These are phyloP conservation scores for Orientallactaga sibirica DNA, from an alignment of 2,797 vertebrate species.

Conservation along the genomic window DNA sequence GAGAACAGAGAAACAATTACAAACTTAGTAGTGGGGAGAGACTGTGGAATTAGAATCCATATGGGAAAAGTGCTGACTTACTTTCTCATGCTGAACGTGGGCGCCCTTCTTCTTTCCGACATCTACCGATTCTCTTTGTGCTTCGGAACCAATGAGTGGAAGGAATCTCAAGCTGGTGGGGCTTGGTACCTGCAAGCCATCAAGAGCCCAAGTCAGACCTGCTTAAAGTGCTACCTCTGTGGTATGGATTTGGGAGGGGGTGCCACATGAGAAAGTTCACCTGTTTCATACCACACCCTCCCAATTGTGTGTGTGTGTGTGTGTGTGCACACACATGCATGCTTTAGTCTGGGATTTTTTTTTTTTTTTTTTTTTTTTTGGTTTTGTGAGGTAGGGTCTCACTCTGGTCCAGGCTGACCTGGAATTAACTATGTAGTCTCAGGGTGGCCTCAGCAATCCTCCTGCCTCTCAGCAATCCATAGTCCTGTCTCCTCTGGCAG, in stretches of 20 bases:
- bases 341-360: too few relatives aligned
- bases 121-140: conserved; percentile 45
- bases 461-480: too few relatives aligned
- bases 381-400: too few relatives aligned
- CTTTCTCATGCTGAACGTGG: conserved; percentile 72
- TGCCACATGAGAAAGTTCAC: neutral
- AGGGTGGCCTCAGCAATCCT: too few relatives aligned
- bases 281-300: neutral
- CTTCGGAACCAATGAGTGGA: conserved; percentile 64
- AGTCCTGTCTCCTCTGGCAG: too few relatives aligned
- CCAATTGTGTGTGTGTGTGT: neutral
- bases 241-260: neutral
- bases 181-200: conserved; percentile 79
- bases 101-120: conserved; percentile 73
- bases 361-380: too few relatives aligned
- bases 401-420: too few relatives aligned
- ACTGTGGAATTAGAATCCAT: neutral
- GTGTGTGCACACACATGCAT: too few relatives aligned
- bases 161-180: conserved; percentile 77
- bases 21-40: neutral
- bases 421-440: too few relatives aligned
- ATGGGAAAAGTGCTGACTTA: conserved; percentile 47
- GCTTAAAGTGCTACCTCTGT: neutral
- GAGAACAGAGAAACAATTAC: neutral
- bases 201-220: neutral